phyloP scores from a whole-genome alignment of 2,797 vertebrate genomes.

The Muscicapa striata region DNA sequence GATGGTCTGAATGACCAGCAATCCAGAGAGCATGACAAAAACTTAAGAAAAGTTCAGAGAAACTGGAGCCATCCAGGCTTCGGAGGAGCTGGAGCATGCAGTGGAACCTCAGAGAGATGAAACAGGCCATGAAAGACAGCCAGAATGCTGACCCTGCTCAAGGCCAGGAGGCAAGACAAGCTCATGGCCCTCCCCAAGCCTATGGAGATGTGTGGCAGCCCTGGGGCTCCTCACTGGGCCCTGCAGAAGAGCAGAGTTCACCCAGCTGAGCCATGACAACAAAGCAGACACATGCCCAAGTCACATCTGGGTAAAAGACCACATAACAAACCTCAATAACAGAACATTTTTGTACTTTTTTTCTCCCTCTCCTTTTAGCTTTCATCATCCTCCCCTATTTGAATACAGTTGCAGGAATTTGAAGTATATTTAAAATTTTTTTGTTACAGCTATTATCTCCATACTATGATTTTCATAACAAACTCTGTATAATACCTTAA shows the following conservation, averaged over 20 bases:
- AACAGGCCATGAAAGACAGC: neutral
- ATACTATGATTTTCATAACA: neutral
- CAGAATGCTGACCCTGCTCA: neutral
- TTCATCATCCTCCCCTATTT: accelerated
- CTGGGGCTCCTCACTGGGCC: neutral
- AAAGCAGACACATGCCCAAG: neutral
- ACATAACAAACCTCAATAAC: neutral
- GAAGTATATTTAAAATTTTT: neutral
- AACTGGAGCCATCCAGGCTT: neutral
- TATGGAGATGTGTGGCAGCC: neutral
- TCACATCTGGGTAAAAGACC: accelerated
- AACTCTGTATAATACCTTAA: neutral
- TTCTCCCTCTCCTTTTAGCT: neutral
- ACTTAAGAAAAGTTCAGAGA: neutral
- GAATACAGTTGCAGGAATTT: neutral
- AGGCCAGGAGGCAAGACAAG: neutral
- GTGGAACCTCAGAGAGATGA: neutral
- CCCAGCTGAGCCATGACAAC: neutral
- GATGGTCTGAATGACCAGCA: neutral
- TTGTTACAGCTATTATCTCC: neutral
- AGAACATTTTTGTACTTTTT: neutral
- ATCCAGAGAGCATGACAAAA: neutral
- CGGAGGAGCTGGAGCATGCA: neutral
- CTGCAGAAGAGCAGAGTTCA: neutral
- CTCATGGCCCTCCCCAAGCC: neutral